Evolutionary conservation across 1,140 invertebrate genomes (phyloP), one percentile per base, ranked within the genome.

Genomic region (Pachyrhynchus sulphureomaculatus): DNA sequence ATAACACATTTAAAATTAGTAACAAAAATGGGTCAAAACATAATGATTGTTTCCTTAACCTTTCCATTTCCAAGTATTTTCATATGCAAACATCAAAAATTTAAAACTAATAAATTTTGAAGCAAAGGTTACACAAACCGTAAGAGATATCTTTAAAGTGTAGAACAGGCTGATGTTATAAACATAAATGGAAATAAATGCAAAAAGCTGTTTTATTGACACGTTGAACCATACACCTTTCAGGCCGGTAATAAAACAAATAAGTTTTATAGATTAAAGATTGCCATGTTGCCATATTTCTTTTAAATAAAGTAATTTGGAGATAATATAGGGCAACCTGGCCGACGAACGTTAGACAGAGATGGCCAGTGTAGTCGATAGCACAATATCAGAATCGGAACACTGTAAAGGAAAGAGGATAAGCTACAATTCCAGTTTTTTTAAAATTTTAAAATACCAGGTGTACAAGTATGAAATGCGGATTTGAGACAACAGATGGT

Each of bases 141-240:
- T 59, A 59, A 59, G 45, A 23, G 56, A 59, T 59, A 59, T 47
- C 49, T 52, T 53, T 51, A 61, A 58, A 41, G 48, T 61, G 57
- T 36, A 59, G 57, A 51, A 29, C 20, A 47, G 6, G 34, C 29
- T 17, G 29, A 58, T 45, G 48, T 37, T 58, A 58, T 58, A 58
- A 58, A 58, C n/a, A n/a, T 58, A 41, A 17, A 8, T 32, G 13
- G 17, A 29, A 36, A 13, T 54, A 36, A 41, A 29, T 45, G 33
- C n/a, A 39, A 52, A 39, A 52, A n/a, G 53, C 53, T 45, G 49
- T 53, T 61, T 61, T 61, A 53, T 61, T 61, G 48, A 47, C 58
- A 61, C 49, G 45, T 61, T 45, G 53, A 53, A 45, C 58, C 58
- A 53, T 61, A 45, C 36, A 47, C 32, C 20, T n/a, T 13, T 37